Evolutionary conservation across 2,797 vertebrate genomes (phyloP).

Genomic region (Ciconia nigra): DNA sequence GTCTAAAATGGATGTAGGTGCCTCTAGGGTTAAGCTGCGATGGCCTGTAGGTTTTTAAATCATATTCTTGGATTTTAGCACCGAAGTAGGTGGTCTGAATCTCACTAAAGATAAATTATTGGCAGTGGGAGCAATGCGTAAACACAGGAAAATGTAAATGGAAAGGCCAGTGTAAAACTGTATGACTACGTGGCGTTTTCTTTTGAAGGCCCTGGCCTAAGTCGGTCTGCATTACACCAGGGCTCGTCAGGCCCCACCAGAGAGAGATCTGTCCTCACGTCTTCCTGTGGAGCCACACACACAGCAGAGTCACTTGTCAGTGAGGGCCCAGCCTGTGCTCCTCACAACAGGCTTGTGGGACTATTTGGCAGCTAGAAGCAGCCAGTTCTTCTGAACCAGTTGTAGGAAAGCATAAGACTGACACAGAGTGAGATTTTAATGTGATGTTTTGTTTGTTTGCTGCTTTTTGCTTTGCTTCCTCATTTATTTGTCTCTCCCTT

Average conservation of each 20-base stretch:
- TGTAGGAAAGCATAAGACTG: neutral
- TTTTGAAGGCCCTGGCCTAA: neutral
- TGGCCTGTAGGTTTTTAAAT: neutral
- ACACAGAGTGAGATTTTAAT: neutral
- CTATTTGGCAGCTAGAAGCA: neutral
- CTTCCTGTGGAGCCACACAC: neutral
- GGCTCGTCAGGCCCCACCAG: neutral
- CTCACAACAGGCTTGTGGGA: neutral
- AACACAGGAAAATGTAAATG: neutral
- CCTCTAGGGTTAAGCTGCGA: neutral
- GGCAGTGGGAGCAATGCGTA: neutral
- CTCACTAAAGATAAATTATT: neutral
- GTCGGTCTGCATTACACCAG: neutral
- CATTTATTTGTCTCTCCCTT: neutral
- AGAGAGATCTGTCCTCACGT: neutral
- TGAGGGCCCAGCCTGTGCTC: accelerated
- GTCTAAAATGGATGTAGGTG: neutral
- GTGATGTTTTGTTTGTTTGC: neutral
- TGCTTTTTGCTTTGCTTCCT: neutral
- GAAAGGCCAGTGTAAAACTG: neutral
- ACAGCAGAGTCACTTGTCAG: neutral
- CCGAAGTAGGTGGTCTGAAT: neutral
- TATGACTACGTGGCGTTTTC: neutral
- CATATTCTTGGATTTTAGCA: neutral
- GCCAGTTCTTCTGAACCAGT: neutral